These are phyloP conservation scores for Pangasius mekongensis DNA, from an alignment of 2,797 vertebrate species.

Conservation along the genomic window DNA sequence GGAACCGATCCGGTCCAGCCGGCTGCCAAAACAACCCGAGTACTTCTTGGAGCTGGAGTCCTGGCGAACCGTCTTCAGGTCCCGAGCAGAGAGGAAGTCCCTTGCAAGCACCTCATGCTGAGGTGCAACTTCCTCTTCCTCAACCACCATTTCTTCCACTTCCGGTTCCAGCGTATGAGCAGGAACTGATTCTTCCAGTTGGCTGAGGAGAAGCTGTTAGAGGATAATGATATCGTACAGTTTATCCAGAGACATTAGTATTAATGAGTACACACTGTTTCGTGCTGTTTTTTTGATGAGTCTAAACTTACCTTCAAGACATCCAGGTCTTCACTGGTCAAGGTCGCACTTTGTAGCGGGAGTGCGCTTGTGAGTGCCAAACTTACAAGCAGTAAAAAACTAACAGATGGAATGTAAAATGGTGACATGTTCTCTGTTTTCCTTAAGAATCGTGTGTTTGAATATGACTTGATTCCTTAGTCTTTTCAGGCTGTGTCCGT, in stretches of 20 bases:
- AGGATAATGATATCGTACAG: neutral
- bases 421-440: constrained; percentile 65
- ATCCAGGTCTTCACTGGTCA: constrained; percentile 67
- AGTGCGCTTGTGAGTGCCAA: constrained; percentile 58
- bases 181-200: constrained; percentile 67
- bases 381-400: constrained; percentile 69
- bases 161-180: constrained; percentile 33
- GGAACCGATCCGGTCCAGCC: constrained; percentile 86
- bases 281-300: neutral
- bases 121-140: neutral
- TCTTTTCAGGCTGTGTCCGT: constrained; percentile 47
- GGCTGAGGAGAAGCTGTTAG: constrained; percentile 71
- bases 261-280: neutral
- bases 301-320: constrained; percentile 71
- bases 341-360: constrained; percentile 62
- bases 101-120: constrained; percentile 54
- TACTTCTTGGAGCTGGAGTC: constrained; percentile 65
- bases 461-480: constrained; percentile 1
- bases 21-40: constrained; percentile 84
- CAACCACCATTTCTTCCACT: constrained; percentile 39
- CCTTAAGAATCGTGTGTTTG: neutral
- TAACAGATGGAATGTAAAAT: constrained; percentile 54
- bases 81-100: constrained; percentile 65
- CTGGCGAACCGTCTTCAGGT: constrained; percentile 70
- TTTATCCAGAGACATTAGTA: neutral